These are phyloP conservation scores for Theocolax elegans DNA, from an alignment of 1,140 invertebrate species.

Conservation along the genomic window DNA sequence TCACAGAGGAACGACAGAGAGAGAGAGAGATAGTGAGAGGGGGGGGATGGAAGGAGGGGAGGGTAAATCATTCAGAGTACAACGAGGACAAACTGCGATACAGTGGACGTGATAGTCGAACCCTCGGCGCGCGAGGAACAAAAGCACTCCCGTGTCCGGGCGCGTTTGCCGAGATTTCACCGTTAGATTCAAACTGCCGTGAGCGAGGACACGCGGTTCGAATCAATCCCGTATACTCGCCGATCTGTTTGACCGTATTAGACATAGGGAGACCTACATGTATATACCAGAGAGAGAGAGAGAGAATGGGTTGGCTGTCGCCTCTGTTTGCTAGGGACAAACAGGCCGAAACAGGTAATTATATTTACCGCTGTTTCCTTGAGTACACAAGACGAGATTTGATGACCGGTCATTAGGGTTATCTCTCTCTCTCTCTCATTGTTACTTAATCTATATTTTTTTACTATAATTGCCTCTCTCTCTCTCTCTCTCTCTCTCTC, in stretches of 20 bases:
- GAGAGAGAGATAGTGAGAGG: no score
- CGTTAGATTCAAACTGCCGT: conserved; percentile 27
- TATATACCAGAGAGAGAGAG: no score
- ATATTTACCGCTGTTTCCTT: conserved; percentile 64
- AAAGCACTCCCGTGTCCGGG: conserved; percentile 20
- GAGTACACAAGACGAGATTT: conserved; percentile 52
- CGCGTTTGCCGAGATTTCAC: conserved; percentile 13
- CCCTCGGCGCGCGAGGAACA: no score
- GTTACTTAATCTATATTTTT: no score
- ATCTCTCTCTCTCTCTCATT: background rate
- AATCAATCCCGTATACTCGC: background rate
- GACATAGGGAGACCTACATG: no score
- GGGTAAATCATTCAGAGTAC: no score
- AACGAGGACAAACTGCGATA: no score
- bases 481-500: background rate
- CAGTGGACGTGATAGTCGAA: no score
- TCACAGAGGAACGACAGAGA: no score
- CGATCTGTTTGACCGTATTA: conserved; percentile 56
- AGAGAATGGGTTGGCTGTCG: background rate
- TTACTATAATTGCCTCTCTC: no score
- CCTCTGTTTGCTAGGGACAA: conserved; percentile 56
- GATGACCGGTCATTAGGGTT: background rate
- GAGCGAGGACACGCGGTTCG: conserved; percentile 12
- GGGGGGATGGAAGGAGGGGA: no score
- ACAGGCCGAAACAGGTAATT: conserved; percentile 62